Percentiles rank a stretch among this genome's conserved stretches.
Conservation (phyloP, 2,888 invertebrate genomes). For the Pheosia tremula region DNA sequence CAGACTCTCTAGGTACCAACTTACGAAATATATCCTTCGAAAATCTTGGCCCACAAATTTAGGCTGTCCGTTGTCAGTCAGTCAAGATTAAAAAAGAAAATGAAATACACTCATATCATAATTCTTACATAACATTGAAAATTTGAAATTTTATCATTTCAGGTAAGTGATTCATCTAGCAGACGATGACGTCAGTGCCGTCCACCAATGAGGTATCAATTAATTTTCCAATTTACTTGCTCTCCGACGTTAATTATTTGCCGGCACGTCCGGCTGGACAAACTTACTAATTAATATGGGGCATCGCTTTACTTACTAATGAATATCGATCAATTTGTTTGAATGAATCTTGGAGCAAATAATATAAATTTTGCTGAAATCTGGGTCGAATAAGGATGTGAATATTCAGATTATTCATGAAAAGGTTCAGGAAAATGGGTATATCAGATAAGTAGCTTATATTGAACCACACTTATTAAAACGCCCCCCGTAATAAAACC, state of each 20-base stretch:
- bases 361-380: too few relatives aligned
- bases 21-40: too few relatives aligned
- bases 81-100: too few relatives aligned
- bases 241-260: slow-evolving; percentile 14
- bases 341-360: neutral
- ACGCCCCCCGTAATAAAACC: neutral
- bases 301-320: neutral
- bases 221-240: slow-evolving; percentile 5
- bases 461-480: neutral
- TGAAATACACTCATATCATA: too few relatives aligned
- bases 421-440: too few relatives aligned
- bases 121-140: neutral
- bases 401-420: too few relatives aligned
- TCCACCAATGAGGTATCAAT: neutral
- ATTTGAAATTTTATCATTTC: slow-evolving; percentile 25
- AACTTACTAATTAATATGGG: neutral
- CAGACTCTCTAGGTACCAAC: too few relatives aligned
- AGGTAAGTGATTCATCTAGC: slow-evolving; percentile 43
- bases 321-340: slow-evolving; percentile 4
- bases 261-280: slow-evolving; percentile 11
- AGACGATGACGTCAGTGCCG: neutral
- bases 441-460: too few relatives aligned
- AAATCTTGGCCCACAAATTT: too few relatives aligned
- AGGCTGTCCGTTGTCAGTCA: too few relatives aligned
- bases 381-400: too few relatives aligned